Percentiles rank a stretch among this genome's conserved stretches.
Evolutionary conservation across 1,140 invertebrate genomes (phyloP).

Genomic region (Caerostris darwini): DNA sequence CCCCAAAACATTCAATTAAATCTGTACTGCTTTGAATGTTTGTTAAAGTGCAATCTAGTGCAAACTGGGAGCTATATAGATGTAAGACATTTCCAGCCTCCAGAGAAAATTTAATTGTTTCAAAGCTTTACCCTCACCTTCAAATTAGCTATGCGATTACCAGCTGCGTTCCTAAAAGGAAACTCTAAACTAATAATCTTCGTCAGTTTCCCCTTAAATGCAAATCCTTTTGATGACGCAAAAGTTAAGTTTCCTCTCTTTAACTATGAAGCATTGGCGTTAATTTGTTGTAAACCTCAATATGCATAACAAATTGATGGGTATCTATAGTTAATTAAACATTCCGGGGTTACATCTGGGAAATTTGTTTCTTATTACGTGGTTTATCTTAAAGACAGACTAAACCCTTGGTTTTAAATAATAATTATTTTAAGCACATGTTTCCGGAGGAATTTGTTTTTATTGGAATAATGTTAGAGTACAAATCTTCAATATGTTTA

Average conservation of each 20-base stretch:
- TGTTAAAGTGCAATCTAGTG: background rate
- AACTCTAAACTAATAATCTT: slow-evolving; percentile 16
- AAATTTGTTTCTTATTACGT: background rate
- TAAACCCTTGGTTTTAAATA: too few species aligned
- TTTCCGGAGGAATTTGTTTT: too few species aligned
- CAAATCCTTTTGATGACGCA: background rate
- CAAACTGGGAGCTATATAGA: background rate
- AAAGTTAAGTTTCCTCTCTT: background rate
- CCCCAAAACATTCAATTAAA: too few species aligned
- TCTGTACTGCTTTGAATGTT: too few species aligned
- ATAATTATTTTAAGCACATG: too few species aligned
- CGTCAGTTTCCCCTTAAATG: background rate
- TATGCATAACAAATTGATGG: background rate
- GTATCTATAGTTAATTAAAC: background rate
- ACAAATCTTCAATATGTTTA: too few species aligned
- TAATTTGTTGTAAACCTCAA: background rate
- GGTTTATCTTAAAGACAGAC: too few species aligned
- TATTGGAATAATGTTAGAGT: too few species aligned
- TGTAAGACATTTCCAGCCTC: background rate
- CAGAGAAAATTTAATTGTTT: slow-evolving; percentile 21
- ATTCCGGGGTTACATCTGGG: background rate
- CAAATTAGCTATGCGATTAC: background rate
- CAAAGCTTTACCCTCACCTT: background rate
- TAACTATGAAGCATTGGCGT: background rate
- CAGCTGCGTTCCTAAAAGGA: slow-evolving; percentile 18